Evolutionary conservation across 2,113 vertebrate species (phyloP), one percentile per base, ranked within the genome.

Genomic region (Ifrita kowaldi): DNA sequence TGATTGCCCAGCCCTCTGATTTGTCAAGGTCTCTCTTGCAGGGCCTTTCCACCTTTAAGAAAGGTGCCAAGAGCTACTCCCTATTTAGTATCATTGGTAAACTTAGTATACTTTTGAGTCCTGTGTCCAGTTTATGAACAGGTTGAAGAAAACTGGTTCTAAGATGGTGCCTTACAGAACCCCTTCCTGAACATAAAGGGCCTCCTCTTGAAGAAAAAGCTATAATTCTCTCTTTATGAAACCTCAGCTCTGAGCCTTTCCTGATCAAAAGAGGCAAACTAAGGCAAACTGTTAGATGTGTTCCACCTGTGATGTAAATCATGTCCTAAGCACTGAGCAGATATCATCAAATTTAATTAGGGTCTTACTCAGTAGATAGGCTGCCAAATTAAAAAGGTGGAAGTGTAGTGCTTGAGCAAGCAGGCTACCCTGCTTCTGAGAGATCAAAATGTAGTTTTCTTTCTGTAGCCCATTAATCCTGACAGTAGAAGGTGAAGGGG

Each of bases 261-360:
- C 50, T 87, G 71, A 95, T 84, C 73, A 93, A 96, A 95, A 87
- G 39, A 78, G 33, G 7, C 20, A 78, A 79, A 59, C 24, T 9
- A 24, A 70, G 57, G 28, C n/a, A 83, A 86, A 81, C 27, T 81
- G 3, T 83, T 92, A 96, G 24, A 90, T 78, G 26, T 79, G 19
- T 65, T 69, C 11, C 24, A 88, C 70, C 73, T 89, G 35, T 77
- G n/a, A 73, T 76, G 20, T 80, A 76, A 95, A 92, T 84, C 80
- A 41, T 59, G 65, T 21, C 8, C 60, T 86, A 95, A 89, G 17
- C 28, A 89, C 11, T 73, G 50, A 80, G 18, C 13, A 91, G 35
- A 11, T 82, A 92, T 42, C 0, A 59, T 89, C 47, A 96, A 76
- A 93, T 37, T 90, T 95, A 96, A 88, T 91, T 91, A 83, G 55